Percentiles rank a stretch among this genome's conserved stretches.
These are phyloP conservation scores for Lasiommata megera DNA, from an alignment of 2,888 invertebrate species.

Conservation along the genomic window DNA sequence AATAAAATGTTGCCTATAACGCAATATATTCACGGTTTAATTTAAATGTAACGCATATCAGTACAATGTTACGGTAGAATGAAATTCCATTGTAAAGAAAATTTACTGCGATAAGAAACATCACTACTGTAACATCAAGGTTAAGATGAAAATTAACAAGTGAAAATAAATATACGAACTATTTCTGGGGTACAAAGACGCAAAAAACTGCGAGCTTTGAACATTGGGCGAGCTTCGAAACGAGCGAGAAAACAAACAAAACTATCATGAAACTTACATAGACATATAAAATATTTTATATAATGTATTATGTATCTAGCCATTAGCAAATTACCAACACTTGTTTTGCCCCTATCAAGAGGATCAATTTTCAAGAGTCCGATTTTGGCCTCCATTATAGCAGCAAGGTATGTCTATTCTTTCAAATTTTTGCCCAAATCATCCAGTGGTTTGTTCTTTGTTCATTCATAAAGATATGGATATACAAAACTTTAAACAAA, in stretches of 20 bases:
- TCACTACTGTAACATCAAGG: slow-evolving; percentile 10
- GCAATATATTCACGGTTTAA: background rate
- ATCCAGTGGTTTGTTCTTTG: too few species aligned
- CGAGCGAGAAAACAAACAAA: slow-evolving; percentile 19
- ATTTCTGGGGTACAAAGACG: slow-evolving; percentile 23
- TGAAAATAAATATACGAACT: slow-evolving; percentile 28
- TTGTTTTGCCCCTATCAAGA: too few species aligned
- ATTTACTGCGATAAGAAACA: slow-evolving; percentile 19
- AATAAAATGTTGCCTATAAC: slow-evolving; percentile 1
- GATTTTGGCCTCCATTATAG: too few species aligned
- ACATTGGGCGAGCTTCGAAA: slow-evolving; percentile 22
- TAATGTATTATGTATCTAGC: too few species aligned
- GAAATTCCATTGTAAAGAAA: slow-evolving; percentile 18
- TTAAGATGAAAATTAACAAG: slow-evolving; percentile 13
- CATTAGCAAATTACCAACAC: too few species aligned
- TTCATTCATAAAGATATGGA: too few species aligned
- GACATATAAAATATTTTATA: background rate
- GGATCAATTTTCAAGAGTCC: too few species aligned
- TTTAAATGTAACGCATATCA: background rate
- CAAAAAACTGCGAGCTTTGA: slow-evolving; percentile 23
- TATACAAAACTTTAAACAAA: too few species aligned
- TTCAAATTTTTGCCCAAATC: too few species aligned
- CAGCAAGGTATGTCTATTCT: too few species aligned
- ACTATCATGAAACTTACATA: slow-evolving; percentile 8
- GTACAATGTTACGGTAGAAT: background rate